These are phyloP conservation scores for Microplitis deprimator DNA, from an alignment of 2,888 invertebrate species.

Conservation along the genomic window DNA sequence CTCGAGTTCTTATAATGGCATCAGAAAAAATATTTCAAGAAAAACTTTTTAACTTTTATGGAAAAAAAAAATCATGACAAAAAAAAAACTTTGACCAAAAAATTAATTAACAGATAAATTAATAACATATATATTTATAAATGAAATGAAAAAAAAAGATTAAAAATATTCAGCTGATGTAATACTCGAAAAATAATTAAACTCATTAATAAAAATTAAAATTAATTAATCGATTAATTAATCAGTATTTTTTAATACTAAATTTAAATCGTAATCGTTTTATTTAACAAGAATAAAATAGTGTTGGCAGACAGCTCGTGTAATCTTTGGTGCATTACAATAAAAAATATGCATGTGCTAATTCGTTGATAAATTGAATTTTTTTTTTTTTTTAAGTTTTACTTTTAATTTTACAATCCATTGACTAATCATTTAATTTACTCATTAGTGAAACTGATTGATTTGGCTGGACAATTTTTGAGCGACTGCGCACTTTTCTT, in stretches of 20 bases:
- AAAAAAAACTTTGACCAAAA: too few species aligned
- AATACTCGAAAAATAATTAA: neutral
- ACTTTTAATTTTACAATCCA: neutral
- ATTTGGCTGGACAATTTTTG: constrained; percentile 29
- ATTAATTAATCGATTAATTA: too few species aligned
- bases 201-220: constrained; percentile 19
- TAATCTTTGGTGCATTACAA: constrained; percentile 50
- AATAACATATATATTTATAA: too few species aligned
- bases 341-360: constrained; percentile 41
- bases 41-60: too few species aligned
- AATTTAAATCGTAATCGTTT: neutral
- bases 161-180: too few species aligned
- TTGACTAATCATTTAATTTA: constrained; percentile 12
- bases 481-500: constrained; percentile 28
- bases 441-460: constrained; percentile 6
- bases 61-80: too few species aligned
- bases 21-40: too few species aligned
- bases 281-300: constrained; percentile 32
- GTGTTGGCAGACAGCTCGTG: constrained; percentile 51
- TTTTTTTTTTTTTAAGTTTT: constrained; percentile 25
- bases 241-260: neutral
- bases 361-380: constrained; percentile 36
- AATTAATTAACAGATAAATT: too few species aligned
- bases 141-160: too few species aligned
- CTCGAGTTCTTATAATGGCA: too few species aligned